Evolutionary conservation across 2,113 vertebrate genomes (phyloP).

Genomic region (Tupaia tana): DNA sequence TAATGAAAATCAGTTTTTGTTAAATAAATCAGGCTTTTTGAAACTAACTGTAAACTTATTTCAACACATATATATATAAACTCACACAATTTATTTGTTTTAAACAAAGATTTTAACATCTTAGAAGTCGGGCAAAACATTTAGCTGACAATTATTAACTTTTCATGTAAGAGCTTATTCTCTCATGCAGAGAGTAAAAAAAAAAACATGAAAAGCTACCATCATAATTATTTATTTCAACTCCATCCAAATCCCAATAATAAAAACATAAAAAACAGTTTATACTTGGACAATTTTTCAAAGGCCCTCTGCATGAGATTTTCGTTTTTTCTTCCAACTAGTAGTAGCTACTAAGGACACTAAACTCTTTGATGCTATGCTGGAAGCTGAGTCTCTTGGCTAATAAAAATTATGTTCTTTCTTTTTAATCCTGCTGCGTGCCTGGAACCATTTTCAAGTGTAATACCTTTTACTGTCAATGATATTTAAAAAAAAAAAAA

Average conservation of each 20-base stretch:
- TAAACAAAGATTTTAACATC: neutral
- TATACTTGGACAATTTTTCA: constrained; percentile 46
- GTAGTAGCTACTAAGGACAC: neutral
- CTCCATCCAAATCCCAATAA: constrained; percentile 40
- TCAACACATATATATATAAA: neutral
- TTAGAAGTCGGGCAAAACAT: neutral
- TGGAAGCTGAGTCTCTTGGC: neutral
- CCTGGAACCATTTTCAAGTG: neutral
- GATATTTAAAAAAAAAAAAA: neutral
- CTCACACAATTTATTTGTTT: neutral
- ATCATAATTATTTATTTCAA: constrained; percentile 22
- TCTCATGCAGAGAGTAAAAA: neutral
- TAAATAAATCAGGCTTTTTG: neutral
- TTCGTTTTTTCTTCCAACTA: neutral
- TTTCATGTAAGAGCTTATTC: neutral
- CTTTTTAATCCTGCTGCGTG: neutral
- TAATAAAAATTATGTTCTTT: constrained; percentile 12
- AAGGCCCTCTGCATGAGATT: constrained; percentile 16
- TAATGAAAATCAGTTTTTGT: neutral
- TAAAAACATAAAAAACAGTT: constrained; percentile 46
- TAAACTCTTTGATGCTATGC: constrained; percentile 11
- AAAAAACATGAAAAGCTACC: neutral
- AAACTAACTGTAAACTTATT: neutral
- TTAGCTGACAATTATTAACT: neutral
- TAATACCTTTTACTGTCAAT: constrained; percentile 11